A percentile compares a stretch with the other conserved stretches of the same genome.
phyloP scores from a whole-genome alignment of 2,797 vertebrate species.

The Notolabrus celidotus region DNA sequence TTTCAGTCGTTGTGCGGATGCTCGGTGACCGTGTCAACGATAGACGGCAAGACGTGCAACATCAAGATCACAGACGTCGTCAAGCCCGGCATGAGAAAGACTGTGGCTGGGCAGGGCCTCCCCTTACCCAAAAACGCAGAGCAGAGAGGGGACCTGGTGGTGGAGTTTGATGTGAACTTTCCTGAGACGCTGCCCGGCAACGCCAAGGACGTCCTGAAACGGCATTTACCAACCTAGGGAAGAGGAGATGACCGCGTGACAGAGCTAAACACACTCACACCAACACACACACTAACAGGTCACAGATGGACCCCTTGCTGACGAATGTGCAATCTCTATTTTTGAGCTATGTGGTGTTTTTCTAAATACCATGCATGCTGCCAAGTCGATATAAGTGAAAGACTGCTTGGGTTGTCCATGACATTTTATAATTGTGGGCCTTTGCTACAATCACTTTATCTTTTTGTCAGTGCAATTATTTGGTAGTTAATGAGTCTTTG shows the following conservation, averaged over 20 bases:
- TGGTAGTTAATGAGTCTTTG: conserved; percentile 42
- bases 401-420: conserved; percentile 62
- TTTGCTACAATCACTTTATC: conserved; percentile 48
- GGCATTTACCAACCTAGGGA: conserved; percentile 94
- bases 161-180: conserved; percentile 98
- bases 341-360: conserved; percentile 78
- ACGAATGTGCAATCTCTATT: conserved; percentile 85
- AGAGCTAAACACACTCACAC: conserved; percentile 15
- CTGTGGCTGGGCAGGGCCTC: conserved; percentile 95
- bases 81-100: conserved; percentile 97
- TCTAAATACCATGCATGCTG: conserved; percentile 81
- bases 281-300: conserved; percentile 49
- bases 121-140: conserved; percentile 97
- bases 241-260: conserved; percentile 33
- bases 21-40: conserved; percentile 95
- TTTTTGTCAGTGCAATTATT: conserved; percentile 55
- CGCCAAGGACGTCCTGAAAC: conserved; percentile 96
- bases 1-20: conserved; percentile 96
- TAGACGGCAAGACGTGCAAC: conserved; percentile 96
- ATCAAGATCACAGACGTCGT: conserved; percentile 97
- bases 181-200: conserved; percentile 93
- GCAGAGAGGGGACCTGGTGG: conserved; percentile 96
- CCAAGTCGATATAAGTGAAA: conserved; percentile 66
- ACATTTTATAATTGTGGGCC: conserved; percentile 59
- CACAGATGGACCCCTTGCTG: conserved; percentile 67